Evolutionary conservation across 2,888 invertebrate genomes (phyloP).

Genomic region (Antheraea yamamai): DNA sequence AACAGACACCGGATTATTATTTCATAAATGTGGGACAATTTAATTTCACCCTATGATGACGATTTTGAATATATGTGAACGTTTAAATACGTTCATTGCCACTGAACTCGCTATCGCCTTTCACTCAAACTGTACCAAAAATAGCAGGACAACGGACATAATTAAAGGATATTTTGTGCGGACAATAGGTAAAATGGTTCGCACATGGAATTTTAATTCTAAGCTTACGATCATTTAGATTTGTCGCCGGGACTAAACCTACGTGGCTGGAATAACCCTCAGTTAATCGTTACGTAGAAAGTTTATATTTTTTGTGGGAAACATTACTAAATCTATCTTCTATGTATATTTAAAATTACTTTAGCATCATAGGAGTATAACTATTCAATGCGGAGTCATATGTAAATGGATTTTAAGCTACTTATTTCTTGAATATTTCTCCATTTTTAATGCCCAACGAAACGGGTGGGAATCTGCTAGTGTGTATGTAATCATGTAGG

Average conservation of each 20-base stretch:
- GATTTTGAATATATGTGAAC: not conserved
- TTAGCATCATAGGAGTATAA: too few species aligned
- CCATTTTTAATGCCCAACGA: too few species aligned
- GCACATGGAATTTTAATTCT: constrained; percentile 74
- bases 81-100: not conserved
- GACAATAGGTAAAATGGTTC: constrained; percentile 70
- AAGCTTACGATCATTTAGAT: constrained; percentile 66
- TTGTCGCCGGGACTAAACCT: constrained; percentile 50
- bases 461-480: too few species aligned
- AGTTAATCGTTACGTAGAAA: constrained; percentile 29
- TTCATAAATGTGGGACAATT: not conserved
- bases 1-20: not conserved
- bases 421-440: too few species aligned
- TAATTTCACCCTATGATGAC: too few species aligned
- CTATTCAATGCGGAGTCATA: too few species aligned
- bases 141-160: constrained; percentile 58
- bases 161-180: constrained; percentile 75
- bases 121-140: constrained; percentile 34
- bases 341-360: too few species aligned
- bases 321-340: not conserved
- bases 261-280: constrained; percentile 48
- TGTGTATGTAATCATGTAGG: too few species aligned
- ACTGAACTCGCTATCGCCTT: constrained; percentile 24
- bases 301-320: not conserved
- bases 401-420: too few species aligned